phyloP scores from a whole-genome alignment of 2,113 vertebrate genomes.

The Pholis gunnellus region DNA sequence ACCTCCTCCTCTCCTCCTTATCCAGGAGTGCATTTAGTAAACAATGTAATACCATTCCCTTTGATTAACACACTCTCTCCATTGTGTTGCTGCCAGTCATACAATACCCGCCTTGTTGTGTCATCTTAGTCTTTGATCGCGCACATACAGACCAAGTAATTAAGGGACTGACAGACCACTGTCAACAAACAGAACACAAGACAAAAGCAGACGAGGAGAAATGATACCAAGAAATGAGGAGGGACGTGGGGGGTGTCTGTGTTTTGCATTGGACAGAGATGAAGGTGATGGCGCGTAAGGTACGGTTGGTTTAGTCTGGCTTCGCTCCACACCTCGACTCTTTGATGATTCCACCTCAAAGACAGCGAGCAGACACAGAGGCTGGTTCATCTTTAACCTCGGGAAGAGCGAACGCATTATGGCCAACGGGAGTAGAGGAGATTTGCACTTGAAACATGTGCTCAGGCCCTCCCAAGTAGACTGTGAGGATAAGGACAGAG shows the following conservation, averaged over 20 bases:
- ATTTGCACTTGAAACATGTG: slow-evolving; percentile 49
- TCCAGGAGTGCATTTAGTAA: slow-evolving; percentile 54
- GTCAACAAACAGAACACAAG: slow-evolving; percentile 66
- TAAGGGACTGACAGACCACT: slow-evolving; percentile 51
- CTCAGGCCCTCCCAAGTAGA: slow-evolving; percentile 67
- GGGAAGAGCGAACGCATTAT: slow-evolving; percentile 49
- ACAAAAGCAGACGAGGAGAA: slow-evolving; percentile 54
- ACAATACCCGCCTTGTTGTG: slow-evolving; percentile 68
- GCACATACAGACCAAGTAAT: slow-evolving; percentile 58
- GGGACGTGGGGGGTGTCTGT: slow-evolving; percentile 24
- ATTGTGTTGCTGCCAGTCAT: slow-evolving; percentile 56
- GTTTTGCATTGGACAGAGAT: slow-evolving; percentile 68
- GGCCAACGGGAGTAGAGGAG: slow-evolving; percentile 51
- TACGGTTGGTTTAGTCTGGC: slow-evolving; percentile 72
- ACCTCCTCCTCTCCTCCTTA: slow-evolving; percentile 15
- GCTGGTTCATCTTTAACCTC: slow-evolving; percentile 70
- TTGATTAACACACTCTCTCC: slow-evolving; percentile 56
- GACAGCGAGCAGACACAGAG: slow-evolving; percentile 68
- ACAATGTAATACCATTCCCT: slow-evolving; percentile 46
- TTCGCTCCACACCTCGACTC: slow-evolving; percentile 70
- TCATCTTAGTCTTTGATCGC: slow-evolving; percentile 60
- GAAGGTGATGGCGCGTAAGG: slow-evolving; percentile 66
- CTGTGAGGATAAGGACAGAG: slow-evolving; percentile 1
- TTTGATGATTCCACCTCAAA: slow-evolving; percentile 76
- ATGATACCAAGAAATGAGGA: slow-evolving; percentile 47